Conservation (phyloP, 2,113 vertebrate genomes). For the Corydoras maculifer region DNA sequence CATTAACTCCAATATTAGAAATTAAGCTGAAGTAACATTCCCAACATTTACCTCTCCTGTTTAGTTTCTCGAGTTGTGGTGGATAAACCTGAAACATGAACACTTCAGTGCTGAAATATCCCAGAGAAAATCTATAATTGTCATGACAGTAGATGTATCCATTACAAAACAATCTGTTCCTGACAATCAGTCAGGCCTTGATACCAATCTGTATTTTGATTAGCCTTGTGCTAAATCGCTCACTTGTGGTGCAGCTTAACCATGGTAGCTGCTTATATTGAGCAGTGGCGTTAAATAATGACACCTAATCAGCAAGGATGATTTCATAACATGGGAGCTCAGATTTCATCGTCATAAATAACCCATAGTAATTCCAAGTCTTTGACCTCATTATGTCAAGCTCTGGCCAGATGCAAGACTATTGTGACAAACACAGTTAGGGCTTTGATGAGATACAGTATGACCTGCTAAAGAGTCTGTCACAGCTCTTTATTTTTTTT, state of each 20-base stretch:
- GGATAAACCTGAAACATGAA: constrained; percentile 17
- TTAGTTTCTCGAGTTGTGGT: constrained; percentile 6
- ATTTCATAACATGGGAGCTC: constrained; percentile 64
- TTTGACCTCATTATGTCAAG: too few relatives aligned
- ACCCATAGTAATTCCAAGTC: constrained; percentile 67
- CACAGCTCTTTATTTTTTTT: too few relatives aligned
- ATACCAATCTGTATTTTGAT: constrained; percentile 71
- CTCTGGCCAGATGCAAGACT: too few relatives aligned
- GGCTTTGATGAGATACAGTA: too few relatives aligned
- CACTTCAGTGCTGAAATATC: constrained; percentile 31
- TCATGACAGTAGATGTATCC: constrained; percentile 63
- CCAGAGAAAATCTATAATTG: constrained; percentile 61
- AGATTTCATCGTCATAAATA: constrained; percentile 73
- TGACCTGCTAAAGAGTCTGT: too few relatives aligned
- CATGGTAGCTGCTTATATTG: constrained; percentile 54
- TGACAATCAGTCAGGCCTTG: constrained; percentile 62
- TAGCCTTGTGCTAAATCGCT: constrained; percentile 66
- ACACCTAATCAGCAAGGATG: constrained; percentile 62
- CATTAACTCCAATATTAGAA: too few relatives aligned
- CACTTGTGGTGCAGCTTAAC: constrained; percentile 57
- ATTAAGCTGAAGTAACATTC: not conserved
- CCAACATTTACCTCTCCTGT: not conserved
- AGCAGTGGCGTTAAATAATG: constrained; percentile 53
- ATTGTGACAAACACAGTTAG: too few relatives aligned
- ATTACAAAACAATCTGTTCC: constrained; percentile 67